Conservation (phyloP, 2,113 vertebrate species). For the Lampris incognitus region DNA sequence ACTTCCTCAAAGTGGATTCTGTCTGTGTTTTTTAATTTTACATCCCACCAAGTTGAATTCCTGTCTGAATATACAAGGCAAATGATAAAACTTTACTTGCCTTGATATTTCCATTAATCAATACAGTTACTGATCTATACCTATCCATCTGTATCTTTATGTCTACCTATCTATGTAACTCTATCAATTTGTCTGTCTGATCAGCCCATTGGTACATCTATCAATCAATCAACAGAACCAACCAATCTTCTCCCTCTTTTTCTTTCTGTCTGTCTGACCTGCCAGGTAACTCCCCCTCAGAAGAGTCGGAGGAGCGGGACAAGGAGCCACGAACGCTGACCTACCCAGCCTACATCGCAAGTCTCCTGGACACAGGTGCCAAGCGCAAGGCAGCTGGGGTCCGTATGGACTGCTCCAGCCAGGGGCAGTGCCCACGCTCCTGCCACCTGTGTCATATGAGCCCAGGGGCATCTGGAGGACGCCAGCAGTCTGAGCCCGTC, state of each 20-base stretch:
- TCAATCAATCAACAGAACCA: not conserved
- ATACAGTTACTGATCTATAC: too few species aligned
- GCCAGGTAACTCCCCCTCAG: slow-evolving; percentile 95
- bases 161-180: not conserved
- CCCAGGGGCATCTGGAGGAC: slow-evolving; percentile 76
- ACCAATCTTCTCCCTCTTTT: not conserved
- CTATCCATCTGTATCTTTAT: not conserved
- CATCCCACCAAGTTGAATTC: too few species aligned
- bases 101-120: too few species aligned
- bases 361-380: slow-evolving; percentile 92
- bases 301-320: slow-evolving; percentile 95
- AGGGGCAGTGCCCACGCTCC: slow-evolving; percentile 91
- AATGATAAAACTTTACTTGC: too few species aligned
- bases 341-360: slow-evolving; percentile 94
- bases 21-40: too few species aligned
- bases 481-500: slow-evolving; percentile 86
- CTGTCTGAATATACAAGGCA: too few species aligned
- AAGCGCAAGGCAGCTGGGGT: slow-evolving; percentile 92
- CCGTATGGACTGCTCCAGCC: slow-evolving; percentile 94
- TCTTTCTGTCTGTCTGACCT: not conserved
- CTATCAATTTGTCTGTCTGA: too few species aligned
- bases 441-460: slow-evolving; percentile 93
- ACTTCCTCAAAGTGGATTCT: too few species aligned
- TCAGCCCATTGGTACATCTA: not conserved
- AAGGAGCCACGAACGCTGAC: slow-evolving; percentile 93